Evolutionary conservation across 1,140 invertebrate species (phyloP), one percentile per base, ranked within the genome.

Genomic region (Daktulosphaira vitifoliae): DNA sequence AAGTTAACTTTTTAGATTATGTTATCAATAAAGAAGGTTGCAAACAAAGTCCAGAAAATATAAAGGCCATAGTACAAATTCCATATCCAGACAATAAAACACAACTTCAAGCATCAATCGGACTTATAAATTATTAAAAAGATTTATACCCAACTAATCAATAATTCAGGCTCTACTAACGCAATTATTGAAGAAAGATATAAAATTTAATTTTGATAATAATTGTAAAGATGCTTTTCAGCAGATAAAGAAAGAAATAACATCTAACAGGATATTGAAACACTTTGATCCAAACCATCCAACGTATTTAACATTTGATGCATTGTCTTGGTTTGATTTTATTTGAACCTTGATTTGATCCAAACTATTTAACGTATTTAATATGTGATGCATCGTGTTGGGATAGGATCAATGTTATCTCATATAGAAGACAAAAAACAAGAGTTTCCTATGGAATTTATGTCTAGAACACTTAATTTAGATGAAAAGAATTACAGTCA

Each of bases 361-460:
- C n/a, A n/a, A n/a, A n/a, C n/a, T n/a, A n/a, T n/a, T n/a, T n/a
- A n/a, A n/a, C n/a, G n/a, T n/a, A n/a, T n/a, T 37, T 37, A 37
- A 37, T 11, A 3, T 39, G 38, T 39, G 38, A 39, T 39, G 38
- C 3, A 5, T 39, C 38, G 2, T 9, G 3, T 3, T 11, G 38
- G 38, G 3, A 39, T 39, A 15, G 38, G 38, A 39, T 3, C 38
- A 5, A 73, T 79, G 5, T 66, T 82, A 1, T 72, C 73, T 2
- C 79, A 82, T 59, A 66, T 62, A 1, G 69, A 72, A n/a, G 71
- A 78, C 68, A 71, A 8, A 48, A 38, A 1, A 72, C 73, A 69
- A 75, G n/a, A 78, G 68, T 67, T 66, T 67, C 76, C 77, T 4
- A 73, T 80, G 23, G 74, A 73, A 9, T 79, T 75, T 71, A 73